A percentile compares a stretch with the other conserved stretches of the same genome.
Conservation (phyloP, 1,140 invertebrate species). For the Centruroides vittatus region DNA sequence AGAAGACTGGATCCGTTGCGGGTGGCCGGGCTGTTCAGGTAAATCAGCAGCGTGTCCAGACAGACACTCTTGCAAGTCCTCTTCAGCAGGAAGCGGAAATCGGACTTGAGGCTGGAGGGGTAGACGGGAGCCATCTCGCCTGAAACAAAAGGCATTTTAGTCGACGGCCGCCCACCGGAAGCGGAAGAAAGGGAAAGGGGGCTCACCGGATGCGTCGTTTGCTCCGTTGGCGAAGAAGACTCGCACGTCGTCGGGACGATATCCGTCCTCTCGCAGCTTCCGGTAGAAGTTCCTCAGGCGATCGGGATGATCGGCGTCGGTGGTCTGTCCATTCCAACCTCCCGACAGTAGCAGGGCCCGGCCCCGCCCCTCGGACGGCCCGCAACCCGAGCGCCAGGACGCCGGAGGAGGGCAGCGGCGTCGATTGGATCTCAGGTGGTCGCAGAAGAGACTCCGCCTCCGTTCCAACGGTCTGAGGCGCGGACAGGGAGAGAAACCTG, state of each 20-base stretch:
- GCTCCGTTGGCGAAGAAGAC: conserved; percentile 40
- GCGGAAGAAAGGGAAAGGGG: not conserved
- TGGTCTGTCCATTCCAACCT: conserved; percentile 38
- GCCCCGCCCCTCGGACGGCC: conserved; percentile 38
- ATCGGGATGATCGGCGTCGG: conserved; percentile 22
- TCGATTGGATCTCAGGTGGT: conserved; percentile 34
- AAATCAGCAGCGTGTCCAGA: conserved; percentile 37
- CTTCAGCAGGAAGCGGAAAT: conserved; percentile 34
- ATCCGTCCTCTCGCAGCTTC: conserved; percentile 35
- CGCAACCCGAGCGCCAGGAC: conserved; percentile 29
- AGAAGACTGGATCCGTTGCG: conserved; percentile 35
- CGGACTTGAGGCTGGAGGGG: conserved; percentile 35
- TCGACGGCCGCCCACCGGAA: not conserved
- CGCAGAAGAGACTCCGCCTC: conserved; percentile 31
- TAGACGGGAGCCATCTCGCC: conserved; percentile 20
- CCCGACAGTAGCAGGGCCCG: conserved; percentile 39
- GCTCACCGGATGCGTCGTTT: not conserved
- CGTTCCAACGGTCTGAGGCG: conserved; percentile 27
- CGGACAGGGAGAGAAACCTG: conserved; percentile 32
- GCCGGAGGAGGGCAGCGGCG: conserved; percentile 33
- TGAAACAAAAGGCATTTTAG: not conserved
- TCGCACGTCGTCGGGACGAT: conserved; percentile 35
- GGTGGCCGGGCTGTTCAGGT: conserved; percentile 35
- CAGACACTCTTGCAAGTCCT: conserved; percentile 34
- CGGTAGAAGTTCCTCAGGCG: conserved; percentile 31